Evolutionary conservation across 2,888 invertebrate genomes (phyloP).

Genomic region (Hyles lineata): DNA sequence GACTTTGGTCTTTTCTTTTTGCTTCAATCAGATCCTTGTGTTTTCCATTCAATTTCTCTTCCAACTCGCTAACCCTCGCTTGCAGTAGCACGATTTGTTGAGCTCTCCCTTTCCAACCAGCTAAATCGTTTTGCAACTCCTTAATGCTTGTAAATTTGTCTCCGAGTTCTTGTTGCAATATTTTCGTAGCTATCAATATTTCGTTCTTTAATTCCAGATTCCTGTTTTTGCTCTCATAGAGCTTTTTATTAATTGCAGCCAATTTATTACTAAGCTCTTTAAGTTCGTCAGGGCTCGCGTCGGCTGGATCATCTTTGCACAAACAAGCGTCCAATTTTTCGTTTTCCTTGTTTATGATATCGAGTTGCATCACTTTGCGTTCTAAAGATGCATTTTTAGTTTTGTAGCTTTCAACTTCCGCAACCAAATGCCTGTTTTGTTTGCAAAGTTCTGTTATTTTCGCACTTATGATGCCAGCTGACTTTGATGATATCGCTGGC

Average conservation of each 20-base stretch:
- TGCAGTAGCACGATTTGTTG: conserved; percentile 90
- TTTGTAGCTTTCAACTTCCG: conserved; percentile 86
- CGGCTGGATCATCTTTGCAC: conserved; percentile 77
- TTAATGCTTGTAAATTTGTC: conserved; percentile 88
- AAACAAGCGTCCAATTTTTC: conserved; percentile 66
- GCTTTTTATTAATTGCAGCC: conserved; percentile 83
- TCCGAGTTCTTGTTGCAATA: conserved; percentile 90
- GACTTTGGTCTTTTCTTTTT: conserved; percentile 66
- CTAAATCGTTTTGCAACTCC: conserved; percentile 82
- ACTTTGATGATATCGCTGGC: conserved; percentile 77
- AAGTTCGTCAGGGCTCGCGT: conserved; percentile 75
- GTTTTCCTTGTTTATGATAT: conserved; percentile 67
- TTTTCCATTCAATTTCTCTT: conserved; percentile 84
- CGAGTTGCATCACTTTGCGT: conserved; percentile 76
- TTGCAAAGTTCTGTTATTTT: conserved; percentile 88
- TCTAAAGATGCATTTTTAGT: conserved; percentile 85
- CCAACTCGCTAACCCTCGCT: conserved; percentile 87
- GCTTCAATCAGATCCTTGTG: conserved; percentile 59
- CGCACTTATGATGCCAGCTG: conserved; percentile 84
- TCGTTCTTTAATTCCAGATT: conserved; percentile 89
- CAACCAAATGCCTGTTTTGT: conserved; percentile 86
- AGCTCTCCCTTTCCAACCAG: conserved; percentile 91
- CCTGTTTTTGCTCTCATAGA: conserved; percentile 88
- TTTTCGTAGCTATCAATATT: conserved; percentile 89
- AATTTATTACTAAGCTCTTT: conserved; percentile 87